Evolutionary conservation across 2,797 vertebrate genomes (phyloP), one percentile per base, ranked within the genome.

Genomic region (Thripadectes ignobilis): DNA sequence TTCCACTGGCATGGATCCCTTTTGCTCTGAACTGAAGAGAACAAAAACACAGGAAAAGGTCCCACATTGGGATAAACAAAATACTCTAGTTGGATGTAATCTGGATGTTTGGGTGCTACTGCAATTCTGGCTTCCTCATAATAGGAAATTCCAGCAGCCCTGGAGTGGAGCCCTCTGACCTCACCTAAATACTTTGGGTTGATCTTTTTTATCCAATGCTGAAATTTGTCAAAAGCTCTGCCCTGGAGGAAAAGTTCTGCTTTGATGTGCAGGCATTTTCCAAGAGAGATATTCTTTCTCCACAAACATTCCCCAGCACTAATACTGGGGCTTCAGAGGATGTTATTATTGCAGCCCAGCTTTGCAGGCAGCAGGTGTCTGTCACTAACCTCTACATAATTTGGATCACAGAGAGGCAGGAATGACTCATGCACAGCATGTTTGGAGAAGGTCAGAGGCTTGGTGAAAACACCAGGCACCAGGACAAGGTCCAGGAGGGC

Each of bases 121-220:
- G 76, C 72, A 71, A 6, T 74, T 72, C 76, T 80, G 61, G n/a
- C 38, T 87, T 83, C 82, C 77, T 83, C 34, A 32, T 11, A 48
- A 92, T 83, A 91, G 89, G 93, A 95, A 96, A 95, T 95, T 93
- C 89, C 88, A 89, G 39, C 45, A 69, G 12, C 51, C 55, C 82
- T 29, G 61, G 81, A 93, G 52, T 57, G 66, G 24, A 72, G 79
- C 66, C 65, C 75, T 86, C 66, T 95, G 90, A 86, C 80, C 85
- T 93, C 74, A 51, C 27, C 17, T 73, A 83, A 89, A 94, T 68
- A 75, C 39, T 86, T 80, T 69, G 34, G 43, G 76, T 93, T 23
- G 0, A 84, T 43, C 36, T 22, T 68, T 48, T 95, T 72, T 75
- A 83, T 67, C 48, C 71, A 13, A 0, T 10, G 41, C 48, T 81